Evolutionary conservation across 2,113 vertebrate genomes (phyloP).

Genomic region (Condylura cristata): DNA sequence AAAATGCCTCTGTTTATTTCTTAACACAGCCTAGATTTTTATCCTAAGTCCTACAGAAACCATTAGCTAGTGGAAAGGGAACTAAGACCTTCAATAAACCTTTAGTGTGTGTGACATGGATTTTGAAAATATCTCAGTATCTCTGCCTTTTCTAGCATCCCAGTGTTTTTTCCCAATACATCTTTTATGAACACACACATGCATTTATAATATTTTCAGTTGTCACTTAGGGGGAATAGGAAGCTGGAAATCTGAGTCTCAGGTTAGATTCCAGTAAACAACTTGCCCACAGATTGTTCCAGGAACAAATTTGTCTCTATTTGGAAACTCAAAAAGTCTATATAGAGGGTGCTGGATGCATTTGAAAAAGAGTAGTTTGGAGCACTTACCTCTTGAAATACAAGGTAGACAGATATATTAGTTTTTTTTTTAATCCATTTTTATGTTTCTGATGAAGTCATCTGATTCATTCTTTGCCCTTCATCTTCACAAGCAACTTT

Average conservation of each 20-base stretch:
- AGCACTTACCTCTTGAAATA: not conserved
- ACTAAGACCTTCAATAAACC: not conserved
- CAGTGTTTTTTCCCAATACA: not conserved
- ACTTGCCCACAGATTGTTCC: slow-evolving; percentile 4
- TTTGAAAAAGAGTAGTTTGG: slow-evolving; percentile 1
- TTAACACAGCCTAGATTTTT: not conserved
- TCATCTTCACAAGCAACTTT: not conserved
- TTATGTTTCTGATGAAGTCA: not conserved
- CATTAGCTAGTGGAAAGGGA: slow-evolving; percentile 12
- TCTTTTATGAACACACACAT: not conserved
- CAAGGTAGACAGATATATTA: not conserved
- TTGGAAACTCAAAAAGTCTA: slow-evolving; percentile 26
- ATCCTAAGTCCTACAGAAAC: not conserved
- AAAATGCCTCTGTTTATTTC: not conserved
- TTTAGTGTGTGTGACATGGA: not conserved
- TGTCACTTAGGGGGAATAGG: not conserved
- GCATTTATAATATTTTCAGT: not conserved
- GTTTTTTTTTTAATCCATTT: not conserved
- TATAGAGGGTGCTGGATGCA: not conserved
- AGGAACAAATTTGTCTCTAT: slow-evolving; percentile 29
- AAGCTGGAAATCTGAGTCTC: slow-evolving; percentile 20
- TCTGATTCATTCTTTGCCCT: not conserved
- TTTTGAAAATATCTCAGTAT: not conserved
- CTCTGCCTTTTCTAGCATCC: not conserved
- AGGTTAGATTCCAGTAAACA: slow-evolving; percentile 49